Evolutionary conservation across 2,113 vertebrate species (phyloP), one percentile per base, ranked within the genome.

Genomic region (Reinhardtius hippoglossoides): DNA sequence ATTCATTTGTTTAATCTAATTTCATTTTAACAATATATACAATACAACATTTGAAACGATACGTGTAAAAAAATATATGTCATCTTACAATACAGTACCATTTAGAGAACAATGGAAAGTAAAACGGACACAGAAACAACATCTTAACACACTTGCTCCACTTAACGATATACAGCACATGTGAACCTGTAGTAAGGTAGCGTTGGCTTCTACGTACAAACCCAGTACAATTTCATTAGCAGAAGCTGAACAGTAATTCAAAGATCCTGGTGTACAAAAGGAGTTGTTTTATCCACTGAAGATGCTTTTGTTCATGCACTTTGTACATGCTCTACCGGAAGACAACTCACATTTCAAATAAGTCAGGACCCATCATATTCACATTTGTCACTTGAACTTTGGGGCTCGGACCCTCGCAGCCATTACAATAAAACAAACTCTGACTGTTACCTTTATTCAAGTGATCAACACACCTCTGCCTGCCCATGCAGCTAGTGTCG

Each of bases 1-100:
- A 91, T 91, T 91, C 81, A 73, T 81, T 89, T 60, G 26, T 88
- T 93, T 92, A 92, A 90, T 93, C 88, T 89, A 87, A 82, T 84
- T 85, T 86, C 52, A 83, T 91, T 91, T 90, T 78, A 89, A 89
- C 92, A 92, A 74, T 92, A 91, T 90, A 80, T 91, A 94, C 91
- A 92, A 71, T 89, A 93, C 81, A 92, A 95, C 91, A 90, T 89
- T 90, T 87, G 67, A 92, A 92, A 92, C 92, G 83, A 91, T 91
- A 91, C 69, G 72, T 83, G 90, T 94, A 95, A 94, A 95, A 95
- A 94, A 94, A 94, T 95, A 95, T 93, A 94, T 89, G 88, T 93
- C 88, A 91, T 94, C 89, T 95, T 94, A 94, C 94, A 93, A 92
- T 94, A 95, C 92, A 92, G 91, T 91, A 94, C 93, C 87, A 88